Base-by-base conservation (phyloP, 1,140 invertebrate species). In the Halesus radiatus region DNA sequence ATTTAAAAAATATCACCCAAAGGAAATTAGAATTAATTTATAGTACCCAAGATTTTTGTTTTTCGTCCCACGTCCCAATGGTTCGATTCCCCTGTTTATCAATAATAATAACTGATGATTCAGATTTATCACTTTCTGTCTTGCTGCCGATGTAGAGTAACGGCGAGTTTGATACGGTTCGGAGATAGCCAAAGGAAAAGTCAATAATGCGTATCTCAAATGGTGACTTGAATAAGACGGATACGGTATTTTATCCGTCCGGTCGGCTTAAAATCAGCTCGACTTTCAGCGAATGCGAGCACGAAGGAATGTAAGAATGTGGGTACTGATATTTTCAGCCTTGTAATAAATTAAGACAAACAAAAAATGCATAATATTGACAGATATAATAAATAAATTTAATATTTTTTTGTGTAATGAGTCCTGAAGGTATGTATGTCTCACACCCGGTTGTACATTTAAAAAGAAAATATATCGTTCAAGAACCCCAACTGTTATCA, bases 101-200 rank as follows among this genome's bases (percentile, higher is more conserved):
- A 54, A 60, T 56, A 54, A 60, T 74, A 79, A 81, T 76, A 70
- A 80, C 79, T 29, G 79, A 70, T 78, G 80, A 78, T 81, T 68
- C 68, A 72, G 68, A 78, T 76, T 81, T 81, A 78, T 81, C 80
- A 78, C 80, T 81, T 81, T 81, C 80, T 70, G 75, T 52, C 56
- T 50, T 58, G 73, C 52, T 60, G 73, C 73, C 23, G 53, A 75
- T 58, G 20, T 75, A 58, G 73, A 58, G 15, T 72, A 72, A 72
- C 68, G 68, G 68, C 15, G 5, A 52, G 45, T 29, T 20, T 72
- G 68, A 72, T 72, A 16, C 68, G 68, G 68, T 72, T 52, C 68
- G 68, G 22, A 72, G 68, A 72, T 72, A 72, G 68, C 50, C 45
- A 52, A 72, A 72, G 50, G 45, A 72, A 72, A 72, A 72, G 68